Conservation (phyloP, 2,888 invertebrate genomes). For the Clusia tigrina region DNA sequence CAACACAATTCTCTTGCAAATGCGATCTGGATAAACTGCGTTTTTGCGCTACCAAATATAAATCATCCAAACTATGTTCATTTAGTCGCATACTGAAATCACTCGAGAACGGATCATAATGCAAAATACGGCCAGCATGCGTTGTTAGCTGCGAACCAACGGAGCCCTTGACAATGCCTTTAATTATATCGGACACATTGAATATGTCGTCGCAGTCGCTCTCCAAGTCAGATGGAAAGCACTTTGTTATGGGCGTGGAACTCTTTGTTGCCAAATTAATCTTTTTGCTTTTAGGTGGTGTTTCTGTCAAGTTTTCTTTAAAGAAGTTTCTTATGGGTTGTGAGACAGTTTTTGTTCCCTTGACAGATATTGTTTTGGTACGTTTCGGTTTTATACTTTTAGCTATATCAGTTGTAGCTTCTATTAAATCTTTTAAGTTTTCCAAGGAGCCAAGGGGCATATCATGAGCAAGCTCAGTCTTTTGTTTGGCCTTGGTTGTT, state of each 20-base stretch:
- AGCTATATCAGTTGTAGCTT: constrained; percentile 50
- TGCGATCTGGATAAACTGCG: constrained; percentile 43
- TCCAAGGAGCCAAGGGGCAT: constrained; percentile 49
- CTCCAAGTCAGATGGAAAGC: constrained; percentile 54
- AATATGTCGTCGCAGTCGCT: constrained; percentile 61
- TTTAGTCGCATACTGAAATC: constrained; percentile 41
- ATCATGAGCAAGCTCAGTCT: constrained; percentile 19
- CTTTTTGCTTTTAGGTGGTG: background rate
- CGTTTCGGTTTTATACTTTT: constrained; percentile 42
- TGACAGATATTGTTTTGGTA: constrained; percentile 48
- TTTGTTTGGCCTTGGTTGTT: constrained; percentile 30
- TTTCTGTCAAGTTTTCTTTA: constrained; percentile 29
- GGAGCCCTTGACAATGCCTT: constrained; percentile 64
- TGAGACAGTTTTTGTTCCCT: constrained; percentile 40
- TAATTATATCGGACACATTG: constrained; percentile 68
- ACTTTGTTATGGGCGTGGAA: constrained; percentile 56
- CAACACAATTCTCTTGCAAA: constrained; percentile 22
- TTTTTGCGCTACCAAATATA: constrained; percentile 45
- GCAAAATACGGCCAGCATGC: constrained; percentile 49
- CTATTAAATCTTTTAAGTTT: constrained; percentile 42
- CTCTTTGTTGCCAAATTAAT: constrained; percentile 35
- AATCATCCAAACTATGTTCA: constrained; percentile 43
- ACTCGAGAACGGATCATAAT: constrained; percentile 46
- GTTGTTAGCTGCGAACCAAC: constrained; percentile 38
- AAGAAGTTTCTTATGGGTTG: constrained; percentile 62